Evolutionary conservation across 1,140 invertebrate genomes (phyloP), one percentile per base, ranked within the genome.

Genomic region (Cyphomyrmex costatus): DNA sequence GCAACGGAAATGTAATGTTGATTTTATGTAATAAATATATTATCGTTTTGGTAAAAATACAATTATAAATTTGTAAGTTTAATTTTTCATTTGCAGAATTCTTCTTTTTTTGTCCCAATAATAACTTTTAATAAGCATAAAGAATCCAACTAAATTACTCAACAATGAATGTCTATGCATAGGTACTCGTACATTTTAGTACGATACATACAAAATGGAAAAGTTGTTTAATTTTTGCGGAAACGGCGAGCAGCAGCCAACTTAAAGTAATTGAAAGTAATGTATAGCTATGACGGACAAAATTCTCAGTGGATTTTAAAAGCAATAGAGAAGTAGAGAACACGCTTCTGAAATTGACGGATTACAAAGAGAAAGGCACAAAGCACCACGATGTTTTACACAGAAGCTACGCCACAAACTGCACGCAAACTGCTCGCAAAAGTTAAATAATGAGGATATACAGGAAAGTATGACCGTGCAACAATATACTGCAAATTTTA

Each of bases 381-480:
- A 46, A 66, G 27, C 61, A 36, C n/a, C 19, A 3, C 21, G 2
- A 5, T 68, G 4, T 80, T 80, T 68, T 68, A 68, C 46, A 51
- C n/a, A 24, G 30, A 68, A 80, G 21, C 42, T 66, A n/a, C 46
- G 14, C 27, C 24, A 16, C 46, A 30, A 79, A 79, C 61, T 79
- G 19, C 61, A 56, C n/a, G 30, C 8, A 53, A 68, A 80, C 10
- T 53, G 49, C 46, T 68, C 30, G 30, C 46, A 19, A 53, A 68
- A 80, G 77, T 80, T 68, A 30, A 79, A 14, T 53, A 79, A 68
- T 49, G 42, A 79, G 76, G 19, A n/a, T 79, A 79, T 68, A 51
- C 77, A 68, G 61, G 21, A 68, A 79, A 68, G 19, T 53, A 68
- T 42, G 16, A n/a, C 8, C n/a, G 8, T 14, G n/a, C 61, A 8